These are phyloP conservation scores for Blastobasis adustella DNA, from an alignment of 2,888 invertebrate species.

Conservation along the genomic window DNA sequence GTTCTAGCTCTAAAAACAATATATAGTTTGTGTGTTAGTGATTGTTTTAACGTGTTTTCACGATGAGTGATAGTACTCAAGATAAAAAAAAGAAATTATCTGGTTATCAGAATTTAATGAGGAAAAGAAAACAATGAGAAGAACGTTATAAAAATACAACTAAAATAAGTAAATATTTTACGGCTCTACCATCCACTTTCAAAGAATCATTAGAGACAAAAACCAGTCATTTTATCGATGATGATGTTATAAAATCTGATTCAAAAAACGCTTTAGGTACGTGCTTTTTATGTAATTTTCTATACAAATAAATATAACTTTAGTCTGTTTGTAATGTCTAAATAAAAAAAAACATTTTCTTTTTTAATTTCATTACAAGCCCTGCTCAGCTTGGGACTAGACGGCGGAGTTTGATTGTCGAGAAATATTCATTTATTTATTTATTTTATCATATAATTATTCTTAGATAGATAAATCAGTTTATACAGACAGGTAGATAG, in stretches of 20 bases:
- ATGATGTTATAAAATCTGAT: slow-evolving; percentile 2
- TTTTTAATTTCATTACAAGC: background rate
- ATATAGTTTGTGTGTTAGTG: slow-evolving; percentile 2
- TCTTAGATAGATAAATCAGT: too few relatives aligned
- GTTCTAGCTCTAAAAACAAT: background rate
- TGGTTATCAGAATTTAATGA: slow-evolving; percentile 9
- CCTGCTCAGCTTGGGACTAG: background rate
- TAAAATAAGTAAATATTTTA: slow-evolving; percentile 5
- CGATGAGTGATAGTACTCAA: slow-evolving; percentile 4
- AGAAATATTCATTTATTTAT: background rate
- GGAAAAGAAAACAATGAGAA: background rate
- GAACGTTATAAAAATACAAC: slow-evolving; percentile 3
- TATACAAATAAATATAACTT: background rate
- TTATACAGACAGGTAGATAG: too few relatives aligned
- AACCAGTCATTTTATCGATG: slow-evolving; percentile 4
- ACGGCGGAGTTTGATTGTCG: background rate
- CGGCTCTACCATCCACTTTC: slow-evolving; percentile 6
- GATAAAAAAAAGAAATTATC: slow-evolving; percentile 8
- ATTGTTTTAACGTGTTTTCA: slow-evolving; percentile 9
- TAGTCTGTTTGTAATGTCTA: background rate
- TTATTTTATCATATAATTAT: background rate
- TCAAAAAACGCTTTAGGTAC: background rate
- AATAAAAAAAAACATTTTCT: background rate
- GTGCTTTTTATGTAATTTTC: too few relatives aligned
- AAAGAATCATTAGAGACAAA: slow-evolving; percentile 4